phyloP scores from a whole-genome alignment of 2,113 vertebrate species.

The Eulemur macaco region DNA sequence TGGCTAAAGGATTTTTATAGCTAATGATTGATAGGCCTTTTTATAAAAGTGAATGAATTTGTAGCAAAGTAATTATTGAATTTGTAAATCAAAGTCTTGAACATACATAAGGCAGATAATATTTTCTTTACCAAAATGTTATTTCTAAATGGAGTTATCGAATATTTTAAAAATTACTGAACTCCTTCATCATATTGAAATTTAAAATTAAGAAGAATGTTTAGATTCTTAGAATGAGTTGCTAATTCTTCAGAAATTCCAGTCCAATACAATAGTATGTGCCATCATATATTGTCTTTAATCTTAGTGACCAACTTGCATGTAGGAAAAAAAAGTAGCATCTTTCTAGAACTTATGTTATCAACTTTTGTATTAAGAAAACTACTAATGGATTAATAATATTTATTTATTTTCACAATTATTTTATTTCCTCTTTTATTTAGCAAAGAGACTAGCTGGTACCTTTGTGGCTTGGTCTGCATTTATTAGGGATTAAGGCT shows the following conservation, averaged over 20 bases:
- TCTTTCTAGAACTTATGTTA: background rate
- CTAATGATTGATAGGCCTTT: background rate
- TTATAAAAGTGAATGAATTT: background rate
- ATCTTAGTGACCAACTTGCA: background rate
- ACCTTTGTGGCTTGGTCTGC: background rate
- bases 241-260: slow-evolving; percentile 1
- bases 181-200: background rate
- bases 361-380: background rate
- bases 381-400: background rate
- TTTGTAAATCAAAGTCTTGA: background rate
- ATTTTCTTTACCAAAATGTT: background rate
- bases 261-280: background rate
- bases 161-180: background rate
- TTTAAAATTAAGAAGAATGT: background rate
- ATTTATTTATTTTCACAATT: background rate
- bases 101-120: background rate
- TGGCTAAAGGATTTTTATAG: background rate
- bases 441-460: background rate
- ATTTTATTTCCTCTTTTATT: background rate
- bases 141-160: background rate
- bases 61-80: background rate
- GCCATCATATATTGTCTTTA: background rate
- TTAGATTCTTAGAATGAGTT: background rate
- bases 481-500: background rate
- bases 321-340: background rate